A percentile compares a stretch with the other conserved stretches of the same genome.
These are phyloP conservation scores for Takifugu ocellatus DNA, from an alignment of 2,797 vertebrate species.

Conservation along the genomic window DNA sequence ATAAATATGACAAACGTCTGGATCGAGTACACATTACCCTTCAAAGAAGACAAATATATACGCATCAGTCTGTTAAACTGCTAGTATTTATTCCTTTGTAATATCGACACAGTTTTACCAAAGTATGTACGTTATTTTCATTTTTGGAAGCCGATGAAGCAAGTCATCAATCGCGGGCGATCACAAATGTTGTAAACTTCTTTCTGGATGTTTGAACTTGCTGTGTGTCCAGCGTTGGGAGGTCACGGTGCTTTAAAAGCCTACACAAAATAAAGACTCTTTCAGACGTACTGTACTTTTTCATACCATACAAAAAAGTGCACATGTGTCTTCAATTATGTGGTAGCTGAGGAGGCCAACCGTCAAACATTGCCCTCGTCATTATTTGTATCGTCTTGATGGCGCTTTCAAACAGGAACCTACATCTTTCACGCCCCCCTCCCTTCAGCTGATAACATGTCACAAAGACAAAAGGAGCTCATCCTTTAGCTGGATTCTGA, in stretches of 20 bases:
- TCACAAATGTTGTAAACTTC: conserved; percentile 2
- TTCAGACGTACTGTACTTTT: no score
- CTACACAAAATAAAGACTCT: no score
- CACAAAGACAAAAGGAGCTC: conserved; percentile 53
- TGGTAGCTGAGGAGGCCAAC: neutral
- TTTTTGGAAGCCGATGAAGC: conserved; percentile 42
- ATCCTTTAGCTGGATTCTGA: conserved; percentile 59
- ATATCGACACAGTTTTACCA: conserved; percentile 5
- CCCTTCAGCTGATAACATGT: conserved; percentile 19
- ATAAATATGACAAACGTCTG: conserved; percentile 23
- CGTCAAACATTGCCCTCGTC: conserved; percentile 3
- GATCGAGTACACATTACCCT: conserved; percentile 18
- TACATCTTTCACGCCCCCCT: neutral
- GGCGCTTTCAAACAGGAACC: conserved; percentile 5
- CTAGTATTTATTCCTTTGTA: conserved; percentile 18
- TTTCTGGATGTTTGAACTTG: conserved; percentile 10
- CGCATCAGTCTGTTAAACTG: conserved; percentile 26
- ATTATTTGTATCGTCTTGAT: conserved; percentile 21
- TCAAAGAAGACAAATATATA: conserved; percentile 8
- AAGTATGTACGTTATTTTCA: conserved; percentile 28
- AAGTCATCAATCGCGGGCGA: conserved; percentile 24
- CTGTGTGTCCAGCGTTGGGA: neutral
- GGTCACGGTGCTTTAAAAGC: no score
- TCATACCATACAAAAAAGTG: neutral
- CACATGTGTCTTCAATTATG: neutral